Evolutionary conservation across 2,113 vertebrate genomes (phyloP), one percentile per base, ranked within the genome.

Genomic region (Sinocyclocheilus anophthalmus): DNA sequence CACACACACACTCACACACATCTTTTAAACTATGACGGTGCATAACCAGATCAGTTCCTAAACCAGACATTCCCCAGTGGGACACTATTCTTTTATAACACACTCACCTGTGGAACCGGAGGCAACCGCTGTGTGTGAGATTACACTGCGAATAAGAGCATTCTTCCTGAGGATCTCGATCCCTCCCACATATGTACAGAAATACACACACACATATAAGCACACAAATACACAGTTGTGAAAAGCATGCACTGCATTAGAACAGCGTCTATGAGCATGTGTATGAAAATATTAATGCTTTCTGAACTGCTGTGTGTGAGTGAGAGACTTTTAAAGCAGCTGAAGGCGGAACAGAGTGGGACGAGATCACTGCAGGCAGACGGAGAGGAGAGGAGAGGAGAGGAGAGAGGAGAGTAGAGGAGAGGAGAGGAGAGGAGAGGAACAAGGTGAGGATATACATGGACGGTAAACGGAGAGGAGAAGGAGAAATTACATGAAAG

Each of bases 201-300:
- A n/a, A 42, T 5, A 39, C 65, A 83, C 9, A 33, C 13, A 48
- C n/a, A 82, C 45, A 53, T 8, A 48, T 24, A 65, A 20, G 48
- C 45, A 82, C n/a, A 67, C 33, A 45, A 33, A 67, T 1, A 82
- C 8, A 30, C 45, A 53, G 20, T 20, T 18, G n/a, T 48, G 39
- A 83, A 53, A 73, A 6, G 30, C 81, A 42, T 39, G 67, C 30
- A 59, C 42, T 53, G 69, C 48, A 55, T 55, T 30, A 33, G 12
- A 53, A 69, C 89, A 88, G 88, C 89, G 90, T 92, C 88, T 88
- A 24, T 33, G 24, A 33, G 24, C 7, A 53, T 22, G 63, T 53
- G 45, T 37, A 20, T 22, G 63, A 20, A 20, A 67, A 82, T 37
- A 67, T 69, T 50, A 1, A 37, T 82, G 45, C 24, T 53, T 82